Evolutionary conservation across 2,113 vertebrate genomes (phyloP), one percentile per base, ranked within the genome.

Genomic region (Bagarius yarrelli): DNA sequence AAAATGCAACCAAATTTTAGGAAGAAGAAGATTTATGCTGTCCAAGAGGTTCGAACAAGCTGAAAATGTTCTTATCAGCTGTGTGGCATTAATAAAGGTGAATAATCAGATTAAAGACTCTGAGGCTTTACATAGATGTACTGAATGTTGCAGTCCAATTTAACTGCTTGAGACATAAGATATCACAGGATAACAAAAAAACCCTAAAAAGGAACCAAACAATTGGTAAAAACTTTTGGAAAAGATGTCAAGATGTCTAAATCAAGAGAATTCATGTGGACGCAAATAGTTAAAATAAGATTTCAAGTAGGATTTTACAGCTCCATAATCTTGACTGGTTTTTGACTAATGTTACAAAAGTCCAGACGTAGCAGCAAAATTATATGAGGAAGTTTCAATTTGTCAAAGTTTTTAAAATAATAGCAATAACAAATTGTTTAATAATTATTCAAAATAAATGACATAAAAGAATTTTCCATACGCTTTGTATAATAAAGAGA

Each of bases 281-380:
- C 18, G 40, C 18, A 47, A 16, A 47, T 69, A 67, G 44, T 47
- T 47, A 69, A 69, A 9, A n/a, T 11, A 15, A 40, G 34, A n/a
- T 5, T 67, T 19, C 21, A 44, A 47, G 66, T 47, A 23, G 47
- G 23, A 21, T 5, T 44, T n/a, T 40, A 67, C 9, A 67, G 36
- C 21, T n/a, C 34, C 12, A 44, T 23, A 6, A 36, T 40, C 36
- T 27, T 47, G 12, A 25, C 66, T 47, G 8, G 34, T 67, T 70
- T 70, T 50, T 70, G 40, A 70, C 40, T 50, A 70, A 70, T 70
- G 67, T 50, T 70, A 70, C 6, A 70, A 70, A 70, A 70, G 67
- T 52, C 69, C 69, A 71, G 50, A 52, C 11, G 8, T 3, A 30
- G 44, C 15, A 30, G 25, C 69, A 44, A 52, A 52, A 71, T 19